Conservation (phyloP, 2,888 invertebrate species). For the Parasteatoda lunata region DNA sequence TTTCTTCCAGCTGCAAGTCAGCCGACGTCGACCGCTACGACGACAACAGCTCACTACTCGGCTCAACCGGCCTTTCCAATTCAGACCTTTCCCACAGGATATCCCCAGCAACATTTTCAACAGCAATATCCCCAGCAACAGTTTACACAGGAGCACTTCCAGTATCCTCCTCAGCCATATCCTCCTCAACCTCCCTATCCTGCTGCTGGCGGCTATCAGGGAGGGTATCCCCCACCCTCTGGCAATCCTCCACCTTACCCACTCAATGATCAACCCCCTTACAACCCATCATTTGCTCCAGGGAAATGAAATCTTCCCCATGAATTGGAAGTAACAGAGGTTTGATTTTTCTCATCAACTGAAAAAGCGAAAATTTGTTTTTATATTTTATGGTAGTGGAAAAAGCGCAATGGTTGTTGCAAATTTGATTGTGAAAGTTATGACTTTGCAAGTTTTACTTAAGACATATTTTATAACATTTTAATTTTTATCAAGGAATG, state of each 20-base stretch:
- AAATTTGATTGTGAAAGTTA: not conserved
- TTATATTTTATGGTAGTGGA: not conserved
- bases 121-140: slow-evolving; percentile 67
- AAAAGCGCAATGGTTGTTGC: not conserved
- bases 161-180: slow-evolving; percentile 58
- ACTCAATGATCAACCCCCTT: slow-evolving; percentile 63
- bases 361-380: not conserved
- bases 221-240: slow-evolving; percentile 57
- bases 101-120: slow-evolving; percentile 64
- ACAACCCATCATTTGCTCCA: slow-evolving; percentile 56
- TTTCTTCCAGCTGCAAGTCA: slow-evolving; percentile 61
- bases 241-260: slow-evolving; percentile 62
- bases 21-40: slow-evolving; percentile 68
- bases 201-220: slow-evolving; percentile 56
- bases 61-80: slow-evolving; percentile 65
- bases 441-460: not conserved
- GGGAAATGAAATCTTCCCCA: slow-evolving; percentile 38
- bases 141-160: slow-evolving; percentile 64
- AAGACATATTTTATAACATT: not conserved
- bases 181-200: slow-evolving; percentile 50
- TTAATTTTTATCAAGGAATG: not conserved
- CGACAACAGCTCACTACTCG: slow-evolving; percentile 65
- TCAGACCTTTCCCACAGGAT: slow-evolving; percentile 62
- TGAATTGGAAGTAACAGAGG: slow-evolving; percentile 3
- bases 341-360: not conserved